phyloP scores from a whole-genome alignment of 2,888 invertebrate species.

The Trichopria drosophilae region DNA sequence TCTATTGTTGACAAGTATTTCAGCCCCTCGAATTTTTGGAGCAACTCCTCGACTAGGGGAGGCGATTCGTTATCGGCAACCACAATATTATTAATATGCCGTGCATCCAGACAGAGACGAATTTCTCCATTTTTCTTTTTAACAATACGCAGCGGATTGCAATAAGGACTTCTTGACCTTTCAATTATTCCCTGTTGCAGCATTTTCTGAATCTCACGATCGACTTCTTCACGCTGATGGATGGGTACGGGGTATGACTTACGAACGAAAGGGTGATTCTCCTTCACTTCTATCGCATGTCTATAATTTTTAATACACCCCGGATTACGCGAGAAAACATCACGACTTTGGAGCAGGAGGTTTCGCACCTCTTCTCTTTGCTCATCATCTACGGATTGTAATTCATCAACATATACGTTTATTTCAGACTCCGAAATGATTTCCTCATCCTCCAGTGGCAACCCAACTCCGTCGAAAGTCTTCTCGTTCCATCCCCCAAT shows the following conservation, averaged over 20 bases:
- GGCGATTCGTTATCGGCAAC: conserved; percentile 38
- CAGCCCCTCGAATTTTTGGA: conserved; percentile 33
- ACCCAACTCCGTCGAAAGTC: no score
- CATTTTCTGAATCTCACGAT: conserved; percentile 37
- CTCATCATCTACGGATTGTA: no score
- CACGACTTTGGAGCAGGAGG: not conserved
- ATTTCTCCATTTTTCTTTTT: conserved; percentile 42
- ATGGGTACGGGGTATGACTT: conserved; percentile 42
- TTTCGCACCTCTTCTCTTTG: no score
- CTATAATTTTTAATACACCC: not conserved
- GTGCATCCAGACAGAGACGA: conserved; percentile 45
- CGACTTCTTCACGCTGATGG: conserved; percentile 35
- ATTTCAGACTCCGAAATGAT: no score
- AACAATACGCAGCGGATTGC: conserved; percentile 41
- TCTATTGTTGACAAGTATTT: conserved; percentile 32
- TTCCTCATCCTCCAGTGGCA: no score
- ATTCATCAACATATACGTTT: no score
- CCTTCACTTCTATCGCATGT: not conserved
- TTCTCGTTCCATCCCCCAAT: no score
- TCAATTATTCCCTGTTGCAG: conserved; percentile 39
- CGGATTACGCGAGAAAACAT: not conserved
- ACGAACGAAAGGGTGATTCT: conserved; percentile 8
- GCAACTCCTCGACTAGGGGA: conserved; percentile 28
- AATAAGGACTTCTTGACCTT: conserved; percentile 37
- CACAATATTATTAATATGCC: conserved; percentile 40